phyloP scores from a whole-genome alignment of 2,888 invertebrate species.

The Apotomis turbidana region DNA sequence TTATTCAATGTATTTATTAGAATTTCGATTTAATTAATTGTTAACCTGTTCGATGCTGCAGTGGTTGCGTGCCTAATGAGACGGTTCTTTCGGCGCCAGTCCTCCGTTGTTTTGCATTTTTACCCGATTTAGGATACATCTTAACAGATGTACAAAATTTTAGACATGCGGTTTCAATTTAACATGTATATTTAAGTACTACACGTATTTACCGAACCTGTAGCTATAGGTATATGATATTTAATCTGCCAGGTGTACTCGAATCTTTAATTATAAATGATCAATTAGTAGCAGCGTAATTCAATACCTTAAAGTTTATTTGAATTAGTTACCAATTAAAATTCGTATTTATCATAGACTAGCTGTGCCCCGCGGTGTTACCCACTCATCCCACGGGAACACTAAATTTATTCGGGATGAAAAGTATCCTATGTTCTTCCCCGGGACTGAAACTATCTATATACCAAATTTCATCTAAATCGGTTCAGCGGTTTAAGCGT shows the following conservation, averaged over 20 bases:
- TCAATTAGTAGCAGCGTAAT: constrained; percentile 9
- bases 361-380: no score
- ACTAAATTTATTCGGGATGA: no score
- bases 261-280: neutral
- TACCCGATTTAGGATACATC: constrained; percentile 59
- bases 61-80: constrained; percentile 1
- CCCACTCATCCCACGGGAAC: no score
- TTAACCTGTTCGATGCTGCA: neutral
- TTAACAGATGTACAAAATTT: constrained; percentile 45
- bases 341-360: constrained; percentile 7
- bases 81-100: constrained; percentile 51
- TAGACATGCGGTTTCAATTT: constrained; percentile 45
- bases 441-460: no score
- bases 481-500: no score
- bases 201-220: neutral
- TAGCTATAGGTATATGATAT: neutral
- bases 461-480: no score
- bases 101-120: constrained; percentile 58
- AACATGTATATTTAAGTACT: neutral
- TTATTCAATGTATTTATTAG: neutral
- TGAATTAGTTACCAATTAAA: constrained; percentile 12
- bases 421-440: no score
- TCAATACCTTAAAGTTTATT: constrained; percentile 7
- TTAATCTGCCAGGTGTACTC: constrained; percentile 15
- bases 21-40: neutral